phyloP scores from a whole-genome alignment of 2,113 vertebrate genomes.

The Oenanthe melanoleuca region DNA sequence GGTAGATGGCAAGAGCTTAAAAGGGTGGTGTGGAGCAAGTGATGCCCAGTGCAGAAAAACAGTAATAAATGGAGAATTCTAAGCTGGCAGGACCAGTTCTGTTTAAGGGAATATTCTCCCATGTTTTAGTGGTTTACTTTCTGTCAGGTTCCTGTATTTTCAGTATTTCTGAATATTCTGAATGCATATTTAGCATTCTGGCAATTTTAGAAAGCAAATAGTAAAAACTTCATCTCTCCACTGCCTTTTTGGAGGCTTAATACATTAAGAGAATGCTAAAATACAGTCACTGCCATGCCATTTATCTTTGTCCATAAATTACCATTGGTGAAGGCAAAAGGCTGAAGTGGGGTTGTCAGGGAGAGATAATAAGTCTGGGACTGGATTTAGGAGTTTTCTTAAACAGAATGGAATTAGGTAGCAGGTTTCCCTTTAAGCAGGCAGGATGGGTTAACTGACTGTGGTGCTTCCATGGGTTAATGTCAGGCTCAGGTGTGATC shows the following conservation, averaged over 20 bases:
- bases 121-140: not conserved
- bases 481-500: not conserved
- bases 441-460: not conserved
- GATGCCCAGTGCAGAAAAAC: not conserved
- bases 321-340: not conserved
- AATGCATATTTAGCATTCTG: not conserved
- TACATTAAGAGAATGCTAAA: not conserved
- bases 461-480: slow-evolving; percentile 20
- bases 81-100: not conserved
- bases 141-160: not conserved
- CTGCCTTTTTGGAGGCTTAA: not conserved
- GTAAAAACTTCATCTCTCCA: not conserved
- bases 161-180: no score
- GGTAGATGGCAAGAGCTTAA: not conserved
- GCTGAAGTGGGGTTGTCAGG: not conserved
- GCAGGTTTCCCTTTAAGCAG: not conserved
- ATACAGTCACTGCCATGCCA: not conserved
- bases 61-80: not conserved
- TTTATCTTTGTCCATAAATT: slow-evolving; percentile 44
- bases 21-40: not conserved
- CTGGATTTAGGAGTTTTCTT: slow-evolving; percentile 47
- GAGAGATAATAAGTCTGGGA: not conserved
- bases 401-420: not conserved
- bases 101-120: not conserved
- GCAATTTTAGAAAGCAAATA: not conserved